Evolutionary conservation across 2,888 invertebrate genomes (phyloP).

Genomic region (Geophilus truncorum): DNA sequence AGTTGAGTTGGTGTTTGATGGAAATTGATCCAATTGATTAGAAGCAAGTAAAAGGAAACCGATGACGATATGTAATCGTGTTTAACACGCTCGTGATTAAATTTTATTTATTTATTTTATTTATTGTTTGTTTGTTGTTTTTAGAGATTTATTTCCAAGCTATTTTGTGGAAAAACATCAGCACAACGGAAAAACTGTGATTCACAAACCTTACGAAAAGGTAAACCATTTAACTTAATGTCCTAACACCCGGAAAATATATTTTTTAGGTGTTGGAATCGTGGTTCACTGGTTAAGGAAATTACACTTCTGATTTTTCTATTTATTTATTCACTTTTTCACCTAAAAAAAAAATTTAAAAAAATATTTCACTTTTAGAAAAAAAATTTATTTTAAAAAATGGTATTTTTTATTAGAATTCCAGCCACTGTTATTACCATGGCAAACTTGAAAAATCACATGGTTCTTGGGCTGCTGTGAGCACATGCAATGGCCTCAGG

Average conservation of each 20-base stretch:
- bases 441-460: slow-evolving; percentile 65
- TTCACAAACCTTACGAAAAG: slow-evolving; percentile 56
- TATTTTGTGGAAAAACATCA: slow-evolving; percentile 62
- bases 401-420: slow-evolving; percentile 55
- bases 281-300: neutral
- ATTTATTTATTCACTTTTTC: neutral
- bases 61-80: no score
- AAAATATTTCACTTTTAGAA: neutral
- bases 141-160: slow-evolving; percentile 61
- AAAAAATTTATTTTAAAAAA: neutral
- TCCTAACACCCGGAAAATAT: slow-evolving; percentile 27
- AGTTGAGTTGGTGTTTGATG: neutral
- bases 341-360: neutral
- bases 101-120: neutral
- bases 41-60: no score
- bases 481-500: slow-evolving; percentile 66
- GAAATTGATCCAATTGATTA: neutral
- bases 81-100: neutral
- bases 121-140: slow-evolving; percentile 37
- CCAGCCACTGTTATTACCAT: slow-evolving; percentile 69
- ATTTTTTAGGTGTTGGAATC: neutral
- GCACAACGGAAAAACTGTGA: slow-evolving; percentile 55
- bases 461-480: slow-evolving; percentile 75
- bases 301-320: neutral
- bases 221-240: slow-evolving; percentile 47